Evolutionary conservation across 30 jellyfish, hydroid and myxozoan genomes (phyloP), one percentile per base, ranked within the genome.

Genomic region (Hydractinia symbiolongicarpus): DNA sequence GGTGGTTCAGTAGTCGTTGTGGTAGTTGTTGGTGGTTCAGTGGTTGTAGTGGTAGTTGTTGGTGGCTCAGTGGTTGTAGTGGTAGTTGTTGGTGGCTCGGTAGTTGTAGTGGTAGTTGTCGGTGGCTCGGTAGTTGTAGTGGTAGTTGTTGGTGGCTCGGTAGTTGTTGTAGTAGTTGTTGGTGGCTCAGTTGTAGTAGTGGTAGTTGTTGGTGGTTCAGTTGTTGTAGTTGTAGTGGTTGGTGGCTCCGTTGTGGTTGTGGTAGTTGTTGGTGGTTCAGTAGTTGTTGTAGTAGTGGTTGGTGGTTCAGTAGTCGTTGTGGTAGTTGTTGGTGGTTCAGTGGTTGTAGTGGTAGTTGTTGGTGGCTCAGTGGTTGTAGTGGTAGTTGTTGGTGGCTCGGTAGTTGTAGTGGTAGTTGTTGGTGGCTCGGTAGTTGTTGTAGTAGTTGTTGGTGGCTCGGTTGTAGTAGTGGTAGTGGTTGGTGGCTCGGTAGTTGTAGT

Each of bases 341-440:
- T 58, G 2, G 74, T 64, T 64, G 17, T 64, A 0, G 74, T 64
- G 40, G 74, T 64, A n/a, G 74, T 64, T 6, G 74, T 64, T 64
- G 74, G 74, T 6, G 19, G 0, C 0, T 7, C 52, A 0, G 74
- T 64, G 1, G 74, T 64, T 6, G 74, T 64, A 6, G 74, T 64
- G 74, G 74, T 64, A 13, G 74, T 64, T 30, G 44, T 30, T 30
- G 44, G 44, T 58, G 69, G 69, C 69, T 58, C 69, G 16, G 19
- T 13, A 13, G 69, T 58, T 6, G 74, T 64, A n/a, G 74, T 64
- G 74, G 74, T 64, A 13, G 74, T 64, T n/a, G 74, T 64, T 64
- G 74, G 74, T 13, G 19, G 52, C 4, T 44, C 52, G 0, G 74
- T 64, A n/a, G 74, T 64, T 6, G 74, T 64, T n/a, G 74, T 64